Percentiles rank a stretch among this genome's conserved stretches.
These are phyloP conservation scores for Trissoscelio sp. DNA, from an alignment of 2,888 invertebrate genomes.

Conservation along the genomic window DNA sequence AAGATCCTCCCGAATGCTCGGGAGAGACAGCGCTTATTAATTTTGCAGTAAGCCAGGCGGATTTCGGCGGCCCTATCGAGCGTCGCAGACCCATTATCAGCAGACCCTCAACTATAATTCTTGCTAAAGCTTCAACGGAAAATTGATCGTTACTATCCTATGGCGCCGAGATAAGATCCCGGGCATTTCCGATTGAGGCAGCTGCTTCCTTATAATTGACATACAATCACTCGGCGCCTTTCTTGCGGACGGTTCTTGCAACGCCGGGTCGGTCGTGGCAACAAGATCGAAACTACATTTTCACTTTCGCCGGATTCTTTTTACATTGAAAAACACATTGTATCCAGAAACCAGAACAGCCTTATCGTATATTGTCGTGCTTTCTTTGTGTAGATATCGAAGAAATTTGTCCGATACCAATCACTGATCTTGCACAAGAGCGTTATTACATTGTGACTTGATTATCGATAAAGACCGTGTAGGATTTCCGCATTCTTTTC, in stretches of 20 bases:
- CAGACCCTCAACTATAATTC: constrained; percentile 55
- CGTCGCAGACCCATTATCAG: constrained; percentile 58
- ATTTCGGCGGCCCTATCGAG: constrained; percentile 54
- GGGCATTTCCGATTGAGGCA: constrained; percentile 37
- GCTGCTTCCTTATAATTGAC: constrained; percentile 57
- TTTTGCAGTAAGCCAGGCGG: constrained; percentile 59
- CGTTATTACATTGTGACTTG: constrained; percentile 34
- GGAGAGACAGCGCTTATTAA: constrained; percentile 60
- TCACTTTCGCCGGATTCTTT: constrained; percentile 53
- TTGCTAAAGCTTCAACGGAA: constrained; percentile 42
- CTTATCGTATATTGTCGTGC: constrained; percentile 12
- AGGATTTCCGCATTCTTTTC: constrained; percentile 37
- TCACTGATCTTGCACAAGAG: constrained; percentile 29
- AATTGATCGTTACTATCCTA: constrained; percentile 60
- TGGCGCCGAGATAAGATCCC: constrained; percentile 51
- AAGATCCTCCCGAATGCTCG: constrained; percentile 15
- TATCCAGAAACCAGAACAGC: constrained; percentile 51
- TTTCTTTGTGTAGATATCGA: constrained; percentile 30
- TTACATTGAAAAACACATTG: constrained; percentile 39
- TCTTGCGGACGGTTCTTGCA: constrained; percentile 26
- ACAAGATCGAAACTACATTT: constrained; percentile 23
- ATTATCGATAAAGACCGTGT: constrained; percentile 28
- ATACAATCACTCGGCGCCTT: constrained; percentile 46
- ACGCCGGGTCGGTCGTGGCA: constrained; percentile 1
- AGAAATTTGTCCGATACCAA: constrained; percentile 50